Percentiles rank a stretch among this genome's conserved stretches.
These are phyloP conservation scores for Periophthalmodon schlosseri DNA, from an alignment of 2,113 vertebrate genomes.

Conservation along the genomic window DNA sequence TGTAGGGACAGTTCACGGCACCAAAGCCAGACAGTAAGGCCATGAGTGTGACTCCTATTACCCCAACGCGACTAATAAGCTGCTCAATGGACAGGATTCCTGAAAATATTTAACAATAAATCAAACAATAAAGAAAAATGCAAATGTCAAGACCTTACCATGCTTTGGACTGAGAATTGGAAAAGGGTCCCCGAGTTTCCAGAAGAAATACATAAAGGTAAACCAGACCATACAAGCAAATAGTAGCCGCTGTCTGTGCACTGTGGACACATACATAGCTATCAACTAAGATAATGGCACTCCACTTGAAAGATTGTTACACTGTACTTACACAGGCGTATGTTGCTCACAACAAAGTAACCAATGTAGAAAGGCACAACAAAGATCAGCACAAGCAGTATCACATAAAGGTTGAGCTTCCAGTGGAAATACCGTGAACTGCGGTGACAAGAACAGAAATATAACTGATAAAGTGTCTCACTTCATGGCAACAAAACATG, in stretches of 20 bases:
- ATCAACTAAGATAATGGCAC: not conserved
- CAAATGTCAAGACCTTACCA: conserved; percentile 72
- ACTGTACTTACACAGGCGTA: conserved; percentile 88
- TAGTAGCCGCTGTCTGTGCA: conserved; percentile 90
- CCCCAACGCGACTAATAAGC: conserved; percentile 96
- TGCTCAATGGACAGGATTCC: conserved; percentile 98
- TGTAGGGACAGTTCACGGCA: conserved; percentile 98
- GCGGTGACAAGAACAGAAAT: conserved; percentile 17
- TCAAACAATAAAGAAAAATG: not conserved
- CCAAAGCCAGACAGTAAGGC: conserved; percentile 97
- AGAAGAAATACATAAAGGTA: conserved; percentile 99
- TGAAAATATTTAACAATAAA: conserved; percentile 51
- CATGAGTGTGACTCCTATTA: conserved; percentile 98
- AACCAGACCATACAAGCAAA: conserved; percentile 95
- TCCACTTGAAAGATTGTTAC: not conserved
- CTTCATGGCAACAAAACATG: not conserved
- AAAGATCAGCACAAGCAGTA: conserved; percentile 94
- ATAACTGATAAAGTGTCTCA: not conserved
- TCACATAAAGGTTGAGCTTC: conserved; percentile 97
- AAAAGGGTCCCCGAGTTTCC: conserved; percentile 97
- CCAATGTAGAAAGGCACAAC: conserved; percentile 99
- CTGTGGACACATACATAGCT: conserved; percentile 65
- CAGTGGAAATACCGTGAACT: conserved; percentile 99
- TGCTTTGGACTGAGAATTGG: conserved; percentile 98
- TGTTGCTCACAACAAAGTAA: conserved; percentile 98